Evolutionary conservation across 2,888 invertebrate species (phyloP).

Genomic region (Copidosoma aretas): DNA sequence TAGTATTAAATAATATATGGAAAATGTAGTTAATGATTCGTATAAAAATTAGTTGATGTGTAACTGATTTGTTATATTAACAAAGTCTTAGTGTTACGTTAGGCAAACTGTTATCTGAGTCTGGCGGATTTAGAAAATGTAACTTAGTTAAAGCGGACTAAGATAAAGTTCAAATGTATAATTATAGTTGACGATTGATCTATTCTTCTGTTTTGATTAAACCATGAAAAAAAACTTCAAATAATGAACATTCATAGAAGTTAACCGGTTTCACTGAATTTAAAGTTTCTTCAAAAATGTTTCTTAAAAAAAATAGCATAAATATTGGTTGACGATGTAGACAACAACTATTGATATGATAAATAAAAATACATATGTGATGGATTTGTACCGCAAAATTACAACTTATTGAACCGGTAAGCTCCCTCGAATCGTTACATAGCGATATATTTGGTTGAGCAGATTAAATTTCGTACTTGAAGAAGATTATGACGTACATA

Average conservation of each 20-base stretch:
- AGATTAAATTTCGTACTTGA: slow-evolving; percentile 37
- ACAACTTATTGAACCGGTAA: neutral
- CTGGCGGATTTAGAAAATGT: neutral
- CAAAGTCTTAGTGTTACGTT: slow-evolving; percentile 25
- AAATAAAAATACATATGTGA: too few relatives aligned
- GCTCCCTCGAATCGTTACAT: neutral
- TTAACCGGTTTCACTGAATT: neutral
- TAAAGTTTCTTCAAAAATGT: neutral
- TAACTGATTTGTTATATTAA: slow-evolving; percentile 32
- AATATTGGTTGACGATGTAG: neutral
- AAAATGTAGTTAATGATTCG: slow-evolving; percentile 12
- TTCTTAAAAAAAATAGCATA: neutral
- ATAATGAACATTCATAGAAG: neutral
- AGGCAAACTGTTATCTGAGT: slow-evolving; percentile 24
- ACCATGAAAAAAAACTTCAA: neutral
- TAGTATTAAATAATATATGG: slow-evolving; percentile 13
- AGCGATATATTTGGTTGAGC: neutral
- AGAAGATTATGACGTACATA: slow-evolving; percentile 28
- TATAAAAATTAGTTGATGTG: slow-evolving; percentile 7
- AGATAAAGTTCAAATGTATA: neutral
- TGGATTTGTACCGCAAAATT: neutral
- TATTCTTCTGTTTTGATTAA: neutral
- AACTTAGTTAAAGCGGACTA: slow-evolving; percentile 1
- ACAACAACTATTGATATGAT: neutral
- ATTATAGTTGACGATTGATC: neutral